Base-by-base conservation (phyloP, 2,888 invertebrate genomes). In the Ypsolopha scabrella region DNA sequence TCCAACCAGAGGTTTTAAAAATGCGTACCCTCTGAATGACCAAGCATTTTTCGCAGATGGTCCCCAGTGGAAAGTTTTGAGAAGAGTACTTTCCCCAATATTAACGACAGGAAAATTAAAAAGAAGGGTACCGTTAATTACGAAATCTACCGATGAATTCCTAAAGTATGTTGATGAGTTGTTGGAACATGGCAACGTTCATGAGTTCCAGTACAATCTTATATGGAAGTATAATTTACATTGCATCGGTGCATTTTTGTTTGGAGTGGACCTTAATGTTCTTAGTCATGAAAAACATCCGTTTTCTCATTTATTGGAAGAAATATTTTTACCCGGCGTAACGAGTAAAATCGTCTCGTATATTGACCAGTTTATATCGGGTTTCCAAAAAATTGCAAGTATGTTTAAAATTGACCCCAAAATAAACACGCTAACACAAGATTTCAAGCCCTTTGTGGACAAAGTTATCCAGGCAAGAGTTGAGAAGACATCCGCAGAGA, bases 381-480 rank as follows among this genome's bases (percentile, higher is more conserved):
- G n/a, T n/a, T n/a, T n/a, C n/a, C n/a, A n/a, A n/a, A n/a, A n/a
- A n/a, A n/a, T n/a, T n/a, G n/a, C n/a, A n/a, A n/a, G n/a, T n/a
- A n/a, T n/a, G n/a, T n/a, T n/a, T n/a, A n/a, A n/a, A n/a, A n/a
- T n/a, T n/a, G n/a, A n/a, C n/a, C n/a, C n/a, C n/a, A n/a, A n/a
- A n/a, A n/a, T n/a, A n/a, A n/a, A n/a, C n/a, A n/a, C n/a, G n/a
- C n/a, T n/a, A n/a, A n/a, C n/a, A n/a, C n/a, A n/a, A n/a, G n/a
- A n/a, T n/a, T n/a, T n/a, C n/a, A n/a, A n/a, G n/a, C n/a, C n/a
- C n/a, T n/a, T n/a, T n/a, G n/a, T n/a, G n/a, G n/a, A n/a, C n/a
- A n/a, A n/a, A n/a, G 57, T 58, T 6, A 33, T 56, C 1, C 41
- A 49, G 9, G 35, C 55, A 24, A 52, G 60, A 43, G 46, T 52